A percentile compares a stretch with the other conserved stretches of the same genome.
phyloP scores from a whole-genome alignment of 1,140 invertebrate species.

The Cyclargus thomasi region DNA sequence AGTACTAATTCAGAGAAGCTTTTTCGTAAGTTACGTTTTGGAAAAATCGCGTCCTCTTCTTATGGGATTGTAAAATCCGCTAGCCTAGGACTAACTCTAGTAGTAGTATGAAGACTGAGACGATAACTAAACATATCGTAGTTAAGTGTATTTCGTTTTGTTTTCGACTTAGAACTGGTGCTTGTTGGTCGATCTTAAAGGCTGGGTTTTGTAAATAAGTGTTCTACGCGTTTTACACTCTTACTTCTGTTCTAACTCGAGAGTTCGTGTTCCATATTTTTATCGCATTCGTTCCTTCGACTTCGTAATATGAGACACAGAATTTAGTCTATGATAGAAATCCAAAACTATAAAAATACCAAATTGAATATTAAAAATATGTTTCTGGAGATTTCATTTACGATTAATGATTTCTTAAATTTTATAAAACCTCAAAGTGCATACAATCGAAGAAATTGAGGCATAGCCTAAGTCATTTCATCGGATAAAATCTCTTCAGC shows the following conservation, averaged over 20 bases:
- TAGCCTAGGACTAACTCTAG: conserved; percentile 71
- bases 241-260: conserved; percentile 42
- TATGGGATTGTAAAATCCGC: conserved; percentile 68
- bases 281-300: conserved; percentile 25
- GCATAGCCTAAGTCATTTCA: no score
- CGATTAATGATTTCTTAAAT: no score
- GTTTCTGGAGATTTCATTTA: no score
- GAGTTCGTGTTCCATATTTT: conserved; percentile 31
- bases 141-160: conserved; percentile 68
- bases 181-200: conserved; percentile 73
- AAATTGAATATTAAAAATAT: no score
- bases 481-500: no score
- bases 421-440: no score
- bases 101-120: conserved; percentile 72
- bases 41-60: conserved; percentile 71
- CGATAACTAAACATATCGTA: conserved; percentile 71
- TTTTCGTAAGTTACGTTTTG: conserved; percentile 63
- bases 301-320: no score
- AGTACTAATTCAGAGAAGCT: conserved; percentile 65
- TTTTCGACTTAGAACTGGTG: conserved; percentile 73
- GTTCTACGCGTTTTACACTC: conserved; percentile 67
- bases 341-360: no score
- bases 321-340: no score
- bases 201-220: conserved; percentile 72
- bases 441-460: no score